Evolutionary conservation across 2,888 invertebrate genomes (phyloP), one percentile per base, ranked within the genome.

Genomic region (Cheilosia urbana): DNA sequence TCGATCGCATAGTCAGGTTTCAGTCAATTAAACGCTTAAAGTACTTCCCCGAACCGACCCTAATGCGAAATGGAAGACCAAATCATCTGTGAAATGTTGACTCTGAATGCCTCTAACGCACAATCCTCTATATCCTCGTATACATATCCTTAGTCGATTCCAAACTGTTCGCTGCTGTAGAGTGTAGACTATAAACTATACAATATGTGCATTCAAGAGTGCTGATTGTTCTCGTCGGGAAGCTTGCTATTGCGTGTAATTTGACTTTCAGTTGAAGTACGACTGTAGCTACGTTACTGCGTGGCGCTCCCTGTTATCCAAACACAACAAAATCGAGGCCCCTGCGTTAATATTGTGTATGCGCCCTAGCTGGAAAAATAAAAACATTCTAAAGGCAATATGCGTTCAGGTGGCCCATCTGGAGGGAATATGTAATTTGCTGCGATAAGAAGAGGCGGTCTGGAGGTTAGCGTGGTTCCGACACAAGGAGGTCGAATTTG

Each of bases 51-150:
- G 7, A 21, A 21, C 53, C 13, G 37, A 37, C 37, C 34, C 4
- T 68, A 60, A 68, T 68, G 62, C 60, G 13, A 17, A 42, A 66
- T 60, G 30, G 45, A 58, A 49, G 60, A 69, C 34, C 68, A 69
- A 68, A 77, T 77, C 77, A 77, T 53, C 21, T 60, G 19, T 77
- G 51, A 77, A 69, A 58, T 58, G 24, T 75, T 63, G 21, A 47
- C 34, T 47, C 45, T 51, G 30, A 53, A 53, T 45, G 13, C 45
- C 21, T 4, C 19, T 13, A 65, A 51, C 57, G 49, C 37, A 55
- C 65, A 37, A 58, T 49, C n/a, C 57, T 7, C 42, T 19, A 5
- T 17, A 5, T 30, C 49, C 19, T 13, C n/a, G 17, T 17, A 30
- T 30, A 2, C 7, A 24, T 42, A 27, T 15, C 17, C 42, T 27